phyloP scores from a whole-genome alignment of 2,797 vertebrate species.

The Peromyscus nudipes region DNA sequence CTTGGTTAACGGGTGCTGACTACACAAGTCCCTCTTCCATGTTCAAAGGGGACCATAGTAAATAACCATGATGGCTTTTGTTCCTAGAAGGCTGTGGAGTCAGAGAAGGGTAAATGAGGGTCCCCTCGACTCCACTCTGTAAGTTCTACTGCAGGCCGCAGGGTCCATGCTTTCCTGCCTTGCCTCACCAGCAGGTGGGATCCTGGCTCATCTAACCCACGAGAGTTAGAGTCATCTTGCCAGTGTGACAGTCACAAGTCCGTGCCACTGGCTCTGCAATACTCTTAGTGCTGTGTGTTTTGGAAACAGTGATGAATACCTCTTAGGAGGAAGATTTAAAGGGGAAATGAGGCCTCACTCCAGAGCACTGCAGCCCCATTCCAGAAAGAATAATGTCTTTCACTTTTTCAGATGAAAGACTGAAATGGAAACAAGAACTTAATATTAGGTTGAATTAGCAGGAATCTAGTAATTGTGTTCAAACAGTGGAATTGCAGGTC shows the following conservation, averaged over 20 bases:
- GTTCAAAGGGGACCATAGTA: neutral
- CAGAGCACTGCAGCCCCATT: neutral
- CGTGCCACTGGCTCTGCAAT: neutral
- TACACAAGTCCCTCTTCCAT: neutral
- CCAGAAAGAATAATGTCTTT: neutral
- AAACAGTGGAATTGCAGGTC: conserved; percentile 52
- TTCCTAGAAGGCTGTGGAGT: neutral
- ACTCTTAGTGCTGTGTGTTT: neutral
- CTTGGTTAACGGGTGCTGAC: neutral
- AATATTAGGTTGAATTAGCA: conserved; percentile 43
- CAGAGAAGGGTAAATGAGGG: neutral
- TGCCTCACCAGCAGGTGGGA: neutral
- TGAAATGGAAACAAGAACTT: conserved; percentile 38
- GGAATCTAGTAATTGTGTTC: conserved; percentile 43
- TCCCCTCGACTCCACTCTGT: too few species aligned
- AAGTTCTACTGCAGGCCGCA: neutral
- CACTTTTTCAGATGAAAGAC: neutral
- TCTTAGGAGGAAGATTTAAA: neutral
- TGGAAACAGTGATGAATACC: neutral
- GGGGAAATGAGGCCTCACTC: neutral
- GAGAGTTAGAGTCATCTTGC: neutral
- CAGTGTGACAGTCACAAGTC: too few species aligned
- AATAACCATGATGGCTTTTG: neutral
- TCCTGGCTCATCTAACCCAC: neutral
- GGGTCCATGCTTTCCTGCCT: rapidly evolving